phyloP scores from a whole-genome alignment of 2,888 invertebrate species.

The Noctuana brunneofusca region DNA sequence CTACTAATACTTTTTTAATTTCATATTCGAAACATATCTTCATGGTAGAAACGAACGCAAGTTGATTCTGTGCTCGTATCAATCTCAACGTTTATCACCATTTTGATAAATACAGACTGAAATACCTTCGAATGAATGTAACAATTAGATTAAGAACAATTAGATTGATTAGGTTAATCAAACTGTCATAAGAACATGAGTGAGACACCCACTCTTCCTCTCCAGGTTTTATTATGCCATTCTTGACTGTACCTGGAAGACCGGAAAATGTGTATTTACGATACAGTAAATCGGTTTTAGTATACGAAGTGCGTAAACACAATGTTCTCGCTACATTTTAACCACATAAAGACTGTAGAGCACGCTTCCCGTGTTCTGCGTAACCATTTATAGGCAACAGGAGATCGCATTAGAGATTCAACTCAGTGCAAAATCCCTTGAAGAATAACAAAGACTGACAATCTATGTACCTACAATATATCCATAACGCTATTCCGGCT shows the following conservation, averaged over 20 bases:
- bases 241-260: not conserved
- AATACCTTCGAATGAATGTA: not conserved
- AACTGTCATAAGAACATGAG: not conserved
- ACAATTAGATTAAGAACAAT: no score
- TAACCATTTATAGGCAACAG: conserved; percentile 19
- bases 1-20: no score
- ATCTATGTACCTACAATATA: not conserved
- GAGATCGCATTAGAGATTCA: conserved; percentile 23
- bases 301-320: conserved; percentile 17
- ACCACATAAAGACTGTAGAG: conserved; percentile 6
- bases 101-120: no score
- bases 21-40: no score
- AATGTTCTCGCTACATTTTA: conserved; percentile 11
- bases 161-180: no score
- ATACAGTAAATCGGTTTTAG: conserved; percentile 3
- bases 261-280: conserved; percentile 1
- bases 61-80: no score
- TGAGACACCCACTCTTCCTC: not conserved
- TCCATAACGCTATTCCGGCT: no score
- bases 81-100: no score
- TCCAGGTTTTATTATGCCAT: conserved; percentile 2
- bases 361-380: conserved; percentile 26
- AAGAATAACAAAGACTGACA: conserved; percentile 14
- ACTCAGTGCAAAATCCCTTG: conserved; percentile 3
- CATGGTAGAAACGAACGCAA: no score